Evolutionary conservation across 1,140 invertebrate genomes (phyloP), one percentile per base, ranked within the genome.

Genomic region (Lasioglossum baleicum): DNA sequence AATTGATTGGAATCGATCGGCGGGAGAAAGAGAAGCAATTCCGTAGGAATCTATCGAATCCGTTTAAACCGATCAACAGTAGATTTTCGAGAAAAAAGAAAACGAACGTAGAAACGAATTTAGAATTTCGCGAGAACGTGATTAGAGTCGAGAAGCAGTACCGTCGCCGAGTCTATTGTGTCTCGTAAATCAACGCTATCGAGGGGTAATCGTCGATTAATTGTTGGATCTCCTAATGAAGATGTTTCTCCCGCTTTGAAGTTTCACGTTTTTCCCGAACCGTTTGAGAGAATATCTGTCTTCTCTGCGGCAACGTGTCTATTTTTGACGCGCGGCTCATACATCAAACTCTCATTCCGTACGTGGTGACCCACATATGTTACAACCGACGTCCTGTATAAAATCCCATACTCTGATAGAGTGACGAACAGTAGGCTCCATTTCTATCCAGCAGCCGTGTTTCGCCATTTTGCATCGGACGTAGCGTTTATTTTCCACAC

Each of bases 341-440:
- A 73, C 53, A 74, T 70, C 66, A 79, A 84, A 65, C 81, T 67
- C 53, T 56, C 58, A n/a, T 75, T 63, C 64, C 61, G 20, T n/a
- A 74, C 66, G 13, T 71, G 78, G 35, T 75, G 78, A 82, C 83
- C 83, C 71, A 85, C 61, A 82, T 79, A 85, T 64, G 83, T 84
- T 76, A 65, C 60, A 26, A 66, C 65, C 72, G 71, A 31, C 58
- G 71, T 84, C 71, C 77, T 67, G 56, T 84, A 84, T 58, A 79
- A 80, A 84, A 83, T 80, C 71, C 72, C 63, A 63, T 84, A 83
- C 53, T 51, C 63, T 44, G 82, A 83, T 80, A 83, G 80, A 83
- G 56, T 56, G 82, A 80, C 83, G 82, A 83, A 74, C 20, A 20
- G 66, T 42, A 22, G 51, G 53, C 70, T 42, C 35, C 48, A 2